These are phyloP conservation scores for Umimayanthus chanpuru DNA, from an alignment of 92 coral and sea anemone species.

Conservation along the genomic window DNA sequence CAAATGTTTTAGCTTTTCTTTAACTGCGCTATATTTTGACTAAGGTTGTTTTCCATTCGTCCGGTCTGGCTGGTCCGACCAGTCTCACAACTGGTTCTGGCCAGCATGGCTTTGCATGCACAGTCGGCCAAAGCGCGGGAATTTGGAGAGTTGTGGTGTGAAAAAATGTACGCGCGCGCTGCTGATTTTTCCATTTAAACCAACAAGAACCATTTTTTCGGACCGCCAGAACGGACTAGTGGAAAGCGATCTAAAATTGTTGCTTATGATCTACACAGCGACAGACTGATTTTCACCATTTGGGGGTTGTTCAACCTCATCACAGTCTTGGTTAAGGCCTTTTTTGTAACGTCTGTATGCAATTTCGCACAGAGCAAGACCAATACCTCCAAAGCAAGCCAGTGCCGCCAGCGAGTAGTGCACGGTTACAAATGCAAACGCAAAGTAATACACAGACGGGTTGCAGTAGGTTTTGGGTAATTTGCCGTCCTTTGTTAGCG, in stretches of 20 bases:
- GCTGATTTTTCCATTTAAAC: too few relatives aligned
- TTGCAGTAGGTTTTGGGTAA: background rate
- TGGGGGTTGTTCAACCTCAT: background rate
- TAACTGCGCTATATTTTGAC: background rate
- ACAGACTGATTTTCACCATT: background rate
- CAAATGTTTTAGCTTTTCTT: too few relatives aligned
- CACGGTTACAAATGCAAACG: background rate
- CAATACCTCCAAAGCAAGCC: background rate
- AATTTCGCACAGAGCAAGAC: background rate
- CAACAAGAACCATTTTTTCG: too few relatives aligned
- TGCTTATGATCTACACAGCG: background rate
- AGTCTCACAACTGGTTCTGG: too few relatives aligned
- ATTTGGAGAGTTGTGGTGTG: too few relatives aligned
- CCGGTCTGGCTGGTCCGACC: too few relatives aligned
- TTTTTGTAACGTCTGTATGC: background rate
- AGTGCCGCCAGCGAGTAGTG: background rate
- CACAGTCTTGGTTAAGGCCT: background rate
- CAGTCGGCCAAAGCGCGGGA: too few relatives aligned
- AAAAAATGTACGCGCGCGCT: too few relatives aligned
- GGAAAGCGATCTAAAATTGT: too few relatives aligned
- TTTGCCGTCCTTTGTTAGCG: background rate
- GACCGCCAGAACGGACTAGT: too few relatives aligned
- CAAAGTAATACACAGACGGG: background rate
- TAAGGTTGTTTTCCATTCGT: background rate
- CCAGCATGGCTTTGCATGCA: too few relatives aligned